Evolutionary conservation across 2,888 invertebrate species (phyloP).

Genomic region (Sarcophaga subvicina): DNA sequence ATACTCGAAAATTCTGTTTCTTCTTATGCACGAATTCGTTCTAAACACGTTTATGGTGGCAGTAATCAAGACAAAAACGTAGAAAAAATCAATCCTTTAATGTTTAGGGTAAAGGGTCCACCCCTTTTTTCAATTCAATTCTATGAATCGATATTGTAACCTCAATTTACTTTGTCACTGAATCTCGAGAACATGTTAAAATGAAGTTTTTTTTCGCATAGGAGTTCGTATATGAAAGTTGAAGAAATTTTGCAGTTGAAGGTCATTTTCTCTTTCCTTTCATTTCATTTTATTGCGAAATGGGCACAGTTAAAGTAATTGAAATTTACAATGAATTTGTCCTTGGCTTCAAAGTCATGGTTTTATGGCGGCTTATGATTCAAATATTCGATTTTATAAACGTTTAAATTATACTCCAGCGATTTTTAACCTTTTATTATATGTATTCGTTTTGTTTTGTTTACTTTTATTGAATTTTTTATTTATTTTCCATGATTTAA

Average conservation of each 20-base stretch:
- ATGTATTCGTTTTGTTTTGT: no score
- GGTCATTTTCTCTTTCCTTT: not conserved
- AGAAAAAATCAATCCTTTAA: conserved; percentile 73
- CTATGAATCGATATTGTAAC: conserved; percentile 35
- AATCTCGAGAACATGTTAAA: no score
- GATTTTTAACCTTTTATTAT: no score
- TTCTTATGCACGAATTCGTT: not conserved
- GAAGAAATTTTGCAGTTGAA: not conserved
- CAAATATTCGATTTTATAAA: not conserved
- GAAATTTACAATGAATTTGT: conserved; percentile 50
- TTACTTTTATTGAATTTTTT: no score
- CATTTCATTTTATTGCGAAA: not conserved
- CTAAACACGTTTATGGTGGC: not conserved
- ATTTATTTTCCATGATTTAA: no score
- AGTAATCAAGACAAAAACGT: not conserved
- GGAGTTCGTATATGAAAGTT: no score
- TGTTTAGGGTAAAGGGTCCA: conserved; percentile 78
- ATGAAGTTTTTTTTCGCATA: no score
- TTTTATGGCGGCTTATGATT: conserved; percentile 33
- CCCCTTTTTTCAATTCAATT: conserved; percentile 73
- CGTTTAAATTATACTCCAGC: not conserved
- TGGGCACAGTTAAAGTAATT: not conserved
- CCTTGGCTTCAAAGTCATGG: conserved; percentile 51
- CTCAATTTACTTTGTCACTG: not conserved
- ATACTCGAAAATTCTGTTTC: no score